Evolutionary conservation across 2,113 vertebrate genomes (phyloP), one percentile per base, ranked within the genome.

Genomic region (Pygathrix nemaeus): DNA sequence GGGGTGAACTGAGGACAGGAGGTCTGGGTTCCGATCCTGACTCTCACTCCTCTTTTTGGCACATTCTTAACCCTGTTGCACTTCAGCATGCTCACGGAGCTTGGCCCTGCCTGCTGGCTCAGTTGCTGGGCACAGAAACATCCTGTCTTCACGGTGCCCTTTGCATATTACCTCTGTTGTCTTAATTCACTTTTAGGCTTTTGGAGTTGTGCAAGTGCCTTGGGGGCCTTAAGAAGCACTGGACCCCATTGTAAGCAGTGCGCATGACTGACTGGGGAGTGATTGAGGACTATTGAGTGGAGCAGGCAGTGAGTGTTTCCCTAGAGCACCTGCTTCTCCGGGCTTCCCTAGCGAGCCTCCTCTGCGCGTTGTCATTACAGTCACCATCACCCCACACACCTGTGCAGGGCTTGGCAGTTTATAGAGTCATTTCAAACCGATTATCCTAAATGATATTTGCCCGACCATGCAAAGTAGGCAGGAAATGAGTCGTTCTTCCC

Each of bases 131-230:
- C 38, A 35, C 30, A 78, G 72, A 20, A 66, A 9, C 50, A 14
- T 23, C 17, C 23, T 57, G 32, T 48, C 64, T 40, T 89, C 48
- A 45, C 13, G 68, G 30, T 59, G 4, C 17, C 79, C 76, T 76
- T 38, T 45, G 55, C 4, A 2, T 23, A 0, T 59, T 50, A 14
- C 11, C 50, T 40, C 5, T 13, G 1, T 35, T 52, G 20, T n/a
- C 48, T 30, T 64, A 52, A 66, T 35, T 52, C 76, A 70, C 43
- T 14, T 7, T 20, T 10, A 3, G 8, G 68, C 38, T 86, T 88
- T 81, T 11, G 13, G 84, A 27, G 25, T 5, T 40, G 40, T 25
- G 52, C 64, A n/a, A 2, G 14, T 4, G 25, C 50, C 73, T 73
- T 45, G 73, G 35, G 30, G 68, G 27, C 59, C 40, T 76, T 23